Evolutionary conservation across 2,888 invertebrate genomes (phyloP), one percentile per base, ranked within the genome.

Genomic region (Ommatoiulus sabulosus): DNA sequence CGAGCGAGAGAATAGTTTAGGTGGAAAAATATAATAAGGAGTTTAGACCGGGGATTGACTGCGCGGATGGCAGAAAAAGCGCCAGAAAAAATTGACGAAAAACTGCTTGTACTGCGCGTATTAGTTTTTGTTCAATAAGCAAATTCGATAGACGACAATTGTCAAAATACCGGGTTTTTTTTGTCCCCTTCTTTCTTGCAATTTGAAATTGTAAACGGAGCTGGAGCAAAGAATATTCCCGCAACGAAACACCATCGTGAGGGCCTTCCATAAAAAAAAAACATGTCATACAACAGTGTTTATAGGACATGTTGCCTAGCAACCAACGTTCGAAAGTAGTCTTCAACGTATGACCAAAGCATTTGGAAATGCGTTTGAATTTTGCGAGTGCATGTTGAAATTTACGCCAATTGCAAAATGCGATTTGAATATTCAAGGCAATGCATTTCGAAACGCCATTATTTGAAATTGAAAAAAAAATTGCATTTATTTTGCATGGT

Each of bases 101-200:
- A 52, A 52, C 12, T 52, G 52, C 52, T 10, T 46, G 46, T 46
- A 46, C 46, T 46, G 46, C 20, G n/a, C 63, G 20, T 72, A 72
- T 72, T 72, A 72, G 24, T 72, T 72, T 72, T 72, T 72, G 72
- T 72, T 72, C 72, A 72, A 72, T 72, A 72, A 72, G 72, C 72
- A 72, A 72, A 72, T 72, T 72, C 72, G 72, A 72, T 72, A 6
- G 72, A 24, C 17, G 24, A n/a, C 72, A 20, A 24, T 24, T 24
- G 24, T 24, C 24, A 24, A 7, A 24, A 72, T 12, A 8, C 52
- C 12, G 5, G 15, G 12, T 12, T n/a, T n/a, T n/a, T n/a, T n/a
- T n/a, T n/a, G n/a, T n/a, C n/a, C n/a, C 52, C 52, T 15, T 52
- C 17, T 52, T 52, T 3, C 17, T 8, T 17, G 3, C 52, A 52